Percentiles rank a stretch among this genome's conserved stretches.
These are phyloP conservation scores for Larimichthys crocea DNA, from an alignment of 2,113 vertebrate genomes.

Conservation along the genomic window DNA sequence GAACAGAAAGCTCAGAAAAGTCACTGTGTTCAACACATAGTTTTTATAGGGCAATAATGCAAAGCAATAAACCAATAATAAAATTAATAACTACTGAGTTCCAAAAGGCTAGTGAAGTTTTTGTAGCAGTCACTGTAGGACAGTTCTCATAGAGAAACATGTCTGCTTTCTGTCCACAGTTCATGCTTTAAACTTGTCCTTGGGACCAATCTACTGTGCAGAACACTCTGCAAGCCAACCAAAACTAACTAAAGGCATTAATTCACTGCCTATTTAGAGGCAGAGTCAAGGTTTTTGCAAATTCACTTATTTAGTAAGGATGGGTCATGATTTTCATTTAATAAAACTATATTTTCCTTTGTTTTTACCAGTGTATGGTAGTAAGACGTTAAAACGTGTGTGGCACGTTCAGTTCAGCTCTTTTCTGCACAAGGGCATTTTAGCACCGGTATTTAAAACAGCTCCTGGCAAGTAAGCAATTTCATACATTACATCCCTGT, in stretches of 20 bases:
- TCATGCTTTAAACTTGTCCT: no score
- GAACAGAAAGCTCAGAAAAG: neutral
- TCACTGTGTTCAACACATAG: neutral
- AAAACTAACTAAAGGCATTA: neutral
- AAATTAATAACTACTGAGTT: neutral
- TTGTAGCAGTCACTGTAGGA: no score
- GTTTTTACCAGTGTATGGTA: no score
- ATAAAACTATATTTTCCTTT: no score
- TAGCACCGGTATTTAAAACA: neutral
- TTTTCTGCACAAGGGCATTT: no score
- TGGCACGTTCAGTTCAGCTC: neutral
- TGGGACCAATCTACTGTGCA: neutral
- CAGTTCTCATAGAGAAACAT: no score
- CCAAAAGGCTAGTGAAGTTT: neutral
- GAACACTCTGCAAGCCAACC: neutral
- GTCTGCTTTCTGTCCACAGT: no score
- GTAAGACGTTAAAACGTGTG: no score
- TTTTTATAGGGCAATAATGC: no score
- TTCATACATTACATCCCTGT: neutral
- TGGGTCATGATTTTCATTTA: no score
- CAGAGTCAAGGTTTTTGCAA: neutral
- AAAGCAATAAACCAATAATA: neutral
- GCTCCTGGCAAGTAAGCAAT: neutral
- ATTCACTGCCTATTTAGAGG: no score
- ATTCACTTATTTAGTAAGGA: neutral